These are phyloP conservation scores for Eristalis pertinax DNA, from an alignment of 2,888 invertebrate species.

Conservation along the genomic window DNA sequence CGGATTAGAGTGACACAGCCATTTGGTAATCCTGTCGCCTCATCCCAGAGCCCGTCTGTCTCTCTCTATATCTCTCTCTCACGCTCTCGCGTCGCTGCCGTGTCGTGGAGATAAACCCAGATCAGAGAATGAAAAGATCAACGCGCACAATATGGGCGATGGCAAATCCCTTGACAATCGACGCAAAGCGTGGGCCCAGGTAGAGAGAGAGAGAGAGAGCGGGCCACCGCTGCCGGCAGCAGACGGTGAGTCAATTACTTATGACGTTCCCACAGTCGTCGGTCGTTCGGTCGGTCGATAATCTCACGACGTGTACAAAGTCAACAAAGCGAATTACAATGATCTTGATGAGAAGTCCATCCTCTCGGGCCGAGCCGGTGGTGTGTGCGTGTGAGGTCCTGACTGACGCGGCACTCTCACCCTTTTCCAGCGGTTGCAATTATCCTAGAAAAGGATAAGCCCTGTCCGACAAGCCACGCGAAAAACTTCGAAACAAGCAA, in stretches of 20 bases:
- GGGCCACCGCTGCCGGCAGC: not conserved
- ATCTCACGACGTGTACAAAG: slow-evolving; percentile 29
- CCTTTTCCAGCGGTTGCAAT: slow-evolving; percentile 53
- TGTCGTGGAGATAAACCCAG: slow-evolving; percentile 35
- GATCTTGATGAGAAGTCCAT: slow-evolving; percentile 57
- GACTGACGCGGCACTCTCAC: slow-evolving; percentile 31
- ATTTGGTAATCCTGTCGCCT: slow-evolving; percentile 65
- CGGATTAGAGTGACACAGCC: slow-evolving; percentile 67
- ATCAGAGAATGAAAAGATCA: slow-evolving; percentile 49
- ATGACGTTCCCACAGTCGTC: slow-evolving; percentile 40
- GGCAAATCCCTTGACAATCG: slow-evolving; percentile 67
- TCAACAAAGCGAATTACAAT: slow-evolving; percentile 68
- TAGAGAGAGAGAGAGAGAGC: slow-evolving; percentile 45
- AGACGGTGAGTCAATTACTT: slow-evolving; percentile 42
- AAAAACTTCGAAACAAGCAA: not conserved
- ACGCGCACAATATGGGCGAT: slow-evolving; percentile 27
- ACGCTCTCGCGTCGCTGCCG: slow-evolving; percentile 12
- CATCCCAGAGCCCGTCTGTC: slow-evolving; percentile 30
- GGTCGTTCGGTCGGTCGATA: not conserved
- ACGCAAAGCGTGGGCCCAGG: slow-evolving; percentile 67
- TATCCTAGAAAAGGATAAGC: slow-evolving; percentile 68
- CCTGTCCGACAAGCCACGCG: slow-evolving; percentile 17
- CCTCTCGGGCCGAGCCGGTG: slow-evolving; percentile 17
- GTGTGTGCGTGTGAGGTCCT: slow-evolving; percentile 57
- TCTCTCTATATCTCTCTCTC: slow-evolving; percentile 21